These are phyloP conservation scores for Scolopax rusticola DNA, from an alignment of 2,797 vertebrate genomes.

Conservation along the genomic window DNA sequence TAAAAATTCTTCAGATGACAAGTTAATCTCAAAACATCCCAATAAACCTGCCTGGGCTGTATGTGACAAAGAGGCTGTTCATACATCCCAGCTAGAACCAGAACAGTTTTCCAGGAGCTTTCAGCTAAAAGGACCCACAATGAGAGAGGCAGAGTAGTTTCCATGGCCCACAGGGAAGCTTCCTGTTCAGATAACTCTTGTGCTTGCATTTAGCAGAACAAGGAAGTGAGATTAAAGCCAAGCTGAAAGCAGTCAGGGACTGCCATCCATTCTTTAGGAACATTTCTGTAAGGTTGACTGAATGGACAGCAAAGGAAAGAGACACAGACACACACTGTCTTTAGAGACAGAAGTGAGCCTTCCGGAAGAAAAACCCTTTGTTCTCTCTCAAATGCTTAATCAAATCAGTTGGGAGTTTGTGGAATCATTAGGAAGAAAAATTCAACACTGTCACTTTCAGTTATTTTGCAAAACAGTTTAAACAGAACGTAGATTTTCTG, in stretches of 20 bases:
- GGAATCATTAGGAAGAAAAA: neutral
- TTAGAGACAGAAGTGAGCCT: neutral
- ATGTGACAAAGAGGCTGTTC: neutral
- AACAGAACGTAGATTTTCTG: neutral
- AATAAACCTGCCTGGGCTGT: neutral
- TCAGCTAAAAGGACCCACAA: neutral
- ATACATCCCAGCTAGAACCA: neutral
- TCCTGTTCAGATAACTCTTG: neutral
- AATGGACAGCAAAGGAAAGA: neutral
- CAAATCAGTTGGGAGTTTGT: neutral
- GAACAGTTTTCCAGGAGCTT: neutral
- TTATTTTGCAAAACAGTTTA: neutral
- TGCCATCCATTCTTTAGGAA: neutral
- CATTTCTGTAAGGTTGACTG: neutral
- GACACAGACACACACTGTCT: neutral
- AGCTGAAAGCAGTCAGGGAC: neutral
- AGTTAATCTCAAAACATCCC: neutral
- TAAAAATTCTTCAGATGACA: neutral
- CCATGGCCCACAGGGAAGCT: neutral
- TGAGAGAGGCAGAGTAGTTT: neutral
- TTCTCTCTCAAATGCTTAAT: neutral
- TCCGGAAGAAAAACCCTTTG: neutral
- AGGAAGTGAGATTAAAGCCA: neutral
- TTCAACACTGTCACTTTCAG: neutral
- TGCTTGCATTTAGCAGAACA: neutral